A percentile compares a stretch with the other conserved stretches of the same genome.
These are phyloP conservation scores for Orius laevigatus DNA, from an alignment of 1,140 invertebrate genomes.

Conservation along the genomic window DNA sequence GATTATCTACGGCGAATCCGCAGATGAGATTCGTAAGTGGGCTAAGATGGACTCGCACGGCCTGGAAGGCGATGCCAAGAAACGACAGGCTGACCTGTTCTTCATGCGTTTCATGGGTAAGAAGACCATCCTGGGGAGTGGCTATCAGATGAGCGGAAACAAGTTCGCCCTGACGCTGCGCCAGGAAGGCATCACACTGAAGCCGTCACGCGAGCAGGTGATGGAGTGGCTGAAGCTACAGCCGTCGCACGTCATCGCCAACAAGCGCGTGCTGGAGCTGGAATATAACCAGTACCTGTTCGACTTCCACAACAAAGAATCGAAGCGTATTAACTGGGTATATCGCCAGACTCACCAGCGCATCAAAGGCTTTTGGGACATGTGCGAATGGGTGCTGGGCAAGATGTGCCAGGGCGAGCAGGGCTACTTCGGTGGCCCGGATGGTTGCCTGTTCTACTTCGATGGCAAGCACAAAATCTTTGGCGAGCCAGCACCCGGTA, in stretches of 20 bases:
- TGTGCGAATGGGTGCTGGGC: not conserved
- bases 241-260: not conserved
- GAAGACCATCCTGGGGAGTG: not conserved
- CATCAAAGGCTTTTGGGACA: not conserved
- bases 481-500: not conserved
- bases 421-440: not conserved
- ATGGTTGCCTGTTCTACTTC: not conserved
- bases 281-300: not conserved
- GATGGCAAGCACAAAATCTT: not conserved
- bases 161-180: not conserved
- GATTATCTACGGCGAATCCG: not conserved
- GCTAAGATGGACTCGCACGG: too few relatives aligned
- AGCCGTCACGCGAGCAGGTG: not conserved
- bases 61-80: too few relatives aligned
- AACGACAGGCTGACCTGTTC: too few relatives aligned
- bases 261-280: too few relatives aligned
- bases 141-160: not conserved
- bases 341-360: not conserved
- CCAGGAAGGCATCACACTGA: not conserved
- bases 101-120: too few relatives aligned
- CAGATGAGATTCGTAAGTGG: too few relatives aligned
- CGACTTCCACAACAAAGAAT: not conserved
- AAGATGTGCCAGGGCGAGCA: not conserved
- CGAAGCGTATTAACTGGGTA: not conserved
- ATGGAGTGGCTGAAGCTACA: not conserved